Base-by-base conservation (phyloP, 2,797 vertebrate species). In the Bovichtus variegatus region DNA sequence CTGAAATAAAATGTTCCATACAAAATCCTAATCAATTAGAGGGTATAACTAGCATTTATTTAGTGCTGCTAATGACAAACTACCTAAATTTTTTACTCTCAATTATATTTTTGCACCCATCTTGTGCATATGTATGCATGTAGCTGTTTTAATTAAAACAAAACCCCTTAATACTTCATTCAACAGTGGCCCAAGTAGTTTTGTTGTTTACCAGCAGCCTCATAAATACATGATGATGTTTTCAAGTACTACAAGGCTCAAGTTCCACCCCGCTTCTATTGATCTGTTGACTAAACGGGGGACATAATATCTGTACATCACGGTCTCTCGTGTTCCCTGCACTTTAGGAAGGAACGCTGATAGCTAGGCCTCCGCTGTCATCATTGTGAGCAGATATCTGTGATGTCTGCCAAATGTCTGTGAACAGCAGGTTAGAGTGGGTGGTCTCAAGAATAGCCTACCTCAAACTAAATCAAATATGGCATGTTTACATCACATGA, bases 201-300 rank as follows among this genome's bases (percentile, higher is more conserved):
- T 76, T 51, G 6, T 38, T 55, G 53, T 76, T 80, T 27, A 60
- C 38, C 60, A 71, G 29, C 51, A 71, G 70, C 31, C 71, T 83
- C 67, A 78, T 92, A 58, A 89, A 92, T 92, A 82, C 9, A 63
- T 89, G 31, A 91, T 87, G 75, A 81, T 87, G 83, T 89, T 90
- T 89, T 85, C 36, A 73, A 51, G 72, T 74, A 67, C 70, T 68
- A 49, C 57, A 47, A 59, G 61, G 44, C 74, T 90, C 68, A 60
- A 54, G 67, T 87, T 86, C 6, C 18, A 82, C 61, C 80, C 78
- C 15, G 8, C 59, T 75, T 60, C 31, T 55, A 92, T 91, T 80
- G 89, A 92, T 90, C 72, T 82, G 85, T 91, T 87, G 74, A 72
- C 78, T 63, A 79, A 91, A 89, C 2, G 1, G 21, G 59, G 75